These are phyloP conservation scores for Drosophila funebris DNA, from an alignment of 1,140 invertebrate species.

Conservation along the genomic window DNA sequence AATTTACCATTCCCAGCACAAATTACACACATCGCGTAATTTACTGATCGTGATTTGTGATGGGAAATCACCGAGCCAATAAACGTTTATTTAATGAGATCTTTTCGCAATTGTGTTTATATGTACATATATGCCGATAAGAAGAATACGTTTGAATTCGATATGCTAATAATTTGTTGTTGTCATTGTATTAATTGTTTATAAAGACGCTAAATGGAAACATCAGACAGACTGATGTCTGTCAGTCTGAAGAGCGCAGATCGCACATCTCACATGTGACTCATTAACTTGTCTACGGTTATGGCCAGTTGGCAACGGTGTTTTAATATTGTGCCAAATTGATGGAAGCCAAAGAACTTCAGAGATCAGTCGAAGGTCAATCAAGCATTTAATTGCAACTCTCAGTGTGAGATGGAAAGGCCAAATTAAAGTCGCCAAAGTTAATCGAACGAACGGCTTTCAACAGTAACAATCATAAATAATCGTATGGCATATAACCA, in stretches of 20 bases:
- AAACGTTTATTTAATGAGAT: background rate
- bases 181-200: constrained; percentile 26
- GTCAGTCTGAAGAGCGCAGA: background rate
- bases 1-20: constrained; percentile 58
- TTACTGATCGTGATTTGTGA: constrained; percentile 35
- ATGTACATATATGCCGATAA: background rate
- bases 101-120: constrained; percentile 32
- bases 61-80: constrained; percentile 4
- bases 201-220: constrained; percentile 20
- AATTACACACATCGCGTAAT: constrained; percentile 30
- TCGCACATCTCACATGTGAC: constrained; percentile 26
- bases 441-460: constrained; percentile 33
- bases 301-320: constrained; percentile 3
- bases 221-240: constrained; percentile 14
- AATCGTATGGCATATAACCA: constrained; percentile 47
- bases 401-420: background rate
- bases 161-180: constrained; percentile 34
- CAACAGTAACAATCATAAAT: constrained; percentile 56
- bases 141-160: constrained; percentile 5
- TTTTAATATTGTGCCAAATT: background rate
- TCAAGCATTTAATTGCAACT: constrained; percentile 18
- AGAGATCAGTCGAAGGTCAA: constrained; percentile 21
- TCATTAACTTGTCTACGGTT: constrained; percentile 19
- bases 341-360: constrained; percentile 35
- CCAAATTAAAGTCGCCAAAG: constrained; percentile 29